Evolutionary conservation across 2,888 invertebrate genomes (phyloP), one percentile per base, ranked within the genome.

Genomic region (Cremastobaeus sp.): DNA sequence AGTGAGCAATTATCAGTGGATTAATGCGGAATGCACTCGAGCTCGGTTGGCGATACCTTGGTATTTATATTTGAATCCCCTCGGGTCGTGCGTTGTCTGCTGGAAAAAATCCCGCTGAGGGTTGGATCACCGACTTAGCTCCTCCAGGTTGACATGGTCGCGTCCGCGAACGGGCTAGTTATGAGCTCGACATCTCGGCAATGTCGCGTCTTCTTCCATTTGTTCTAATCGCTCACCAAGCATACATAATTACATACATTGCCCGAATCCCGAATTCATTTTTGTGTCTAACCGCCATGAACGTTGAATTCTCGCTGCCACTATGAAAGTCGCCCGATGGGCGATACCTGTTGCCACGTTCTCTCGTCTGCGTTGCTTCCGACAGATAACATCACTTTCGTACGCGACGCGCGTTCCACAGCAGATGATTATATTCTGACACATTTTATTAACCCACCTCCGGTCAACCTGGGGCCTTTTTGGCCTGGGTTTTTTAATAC

Each of bases 181-280:
- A 52, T 15, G 41, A 15, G 43, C 39, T 32, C 34, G 41, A 12
- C 43, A 52, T 32, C 21, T 50, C 47, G 8, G 43, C 41, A 62
- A 28, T 30, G 34, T 15, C 5, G 21, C 8, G 15, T 32, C 41
- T 50, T 34, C 50, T 41, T n/a, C 28, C 41, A 62, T 62, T 62
- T 50, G 50, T 34, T 52, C 62, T 30, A 34, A 41, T 43, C 39
- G 39, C 18, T 48, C 15, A 34, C 34, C 50, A 62, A 62, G 50
- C 50, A 32, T 52, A 62, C 62, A 50, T 52, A n/a, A n/a, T n/a
- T n/a, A n/a, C n/a, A n/a, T n/a, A 14, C 34, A 57, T 45, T 57
- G 57, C 15, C 45, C 57, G 45, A 43, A 45, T 57, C n/a, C n/a
- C n/a, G n/a, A n/a, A n/a, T 57, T 57, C 57, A 57, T 57, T 45